Base-by-base conservation (phyloP, 2,888 invertebrate species). In the Platycheirus rosarum region DNA sequence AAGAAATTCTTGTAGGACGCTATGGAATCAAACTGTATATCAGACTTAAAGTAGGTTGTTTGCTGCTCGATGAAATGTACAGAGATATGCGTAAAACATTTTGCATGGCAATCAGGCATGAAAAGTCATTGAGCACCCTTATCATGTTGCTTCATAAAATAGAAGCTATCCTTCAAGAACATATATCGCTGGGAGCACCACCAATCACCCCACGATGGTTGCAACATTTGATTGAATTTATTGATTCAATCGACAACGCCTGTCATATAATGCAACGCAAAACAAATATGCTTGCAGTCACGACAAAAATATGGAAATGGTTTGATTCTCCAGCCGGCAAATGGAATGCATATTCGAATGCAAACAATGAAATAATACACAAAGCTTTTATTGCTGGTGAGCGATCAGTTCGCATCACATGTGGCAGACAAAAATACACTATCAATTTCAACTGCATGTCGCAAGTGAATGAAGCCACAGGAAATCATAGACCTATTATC, bases 381-480 rank as follows among this genome's bases (percentile, higher is more conserved):
- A 94, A 95, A 85, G 95, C 96, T 0, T 96, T 95, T 87, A 93
- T 93, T 91, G 92, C 92, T 32, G 95, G 95, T 0, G 94, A 95
- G 84, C 92, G 92, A 18, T 93, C 92, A 76, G 93, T 94, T 0
- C 92, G 94, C 79, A 94, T 96, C 70, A 93, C 93, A 11, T 95
- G 94, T 85, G 94, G 95, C 0, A 91, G 96, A 2, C 92, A 95
- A 85, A 92, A 94, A 37, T 96, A 96, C 87, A 93, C 94, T 0
- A 94, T 96, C 2, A 94, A 95, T 68, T 95, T 96, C 87, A 93
- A 93, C 32, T 93, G 94, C 68, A 96, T 96, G 96, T 93, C 95
- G 0, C 95, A 96, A 91, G 94, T 95, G 77, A 96, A 96, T 88
- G 96, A 96, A 87, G 96, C 96, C 85, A 95, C 95, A 23, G 95